Evolutionary conservation across 2,797 vertebrate species (phyloP), one percentile per base, ranked within the genome.

Genomic region (Zonotrichia albicollis): DNA sequence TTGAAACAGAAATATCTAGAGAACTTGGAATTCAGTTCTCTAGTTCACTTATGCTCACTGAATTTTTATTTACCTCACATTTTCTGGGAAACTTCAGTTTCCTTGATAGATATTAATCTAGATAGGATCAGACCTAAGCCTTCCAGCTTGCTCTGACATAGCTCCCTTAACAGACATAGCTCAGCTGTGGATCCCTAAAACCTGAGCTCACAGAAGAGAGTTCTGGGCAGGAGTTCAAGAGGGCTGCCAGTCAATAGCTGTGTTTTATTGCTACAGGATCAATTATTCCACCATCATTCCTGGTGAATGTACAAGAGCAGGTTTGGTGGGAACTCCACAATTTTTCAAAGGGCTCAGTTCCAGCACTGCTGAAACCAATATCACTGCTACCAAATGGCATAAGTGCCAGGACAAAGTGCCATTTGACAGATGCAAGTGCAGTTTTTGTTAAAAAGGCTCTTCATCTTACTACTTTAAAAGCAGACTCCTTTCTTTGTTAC

Each of bases 391-490:
- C 74, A 66, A 94, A 62, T 11, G n/a, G 73, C 65, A 61, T 32
- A 57, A 62, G 73, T 36, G 61, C 46, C 81, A 36, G 90, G 42
- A 85, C 5, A 36, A 91, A 94, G 87, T 51, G 72, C 30, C 40
- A 30, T 66, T 61, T 90, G 75, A 89, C 81, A 96, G 80, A 87
- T 32, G 3, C 38, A 76, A 93, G 51, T 34, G 60, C 60, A 65
- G 71, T 18, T 84, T 71, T 71, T 76, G 51, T 40, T 94, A 54
- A 85, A 95, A 87, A 84, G 50, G 42, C n/a, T 91, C 67, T 95
- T 87, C 82, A 84, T 94, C 94, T 93, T 73, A 32, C 78, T 76
- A 46, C 81, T 92, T 92, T 66, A 94, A 96, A 86, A 86, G 51
- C 43, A 30, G 26, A n/a, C 65, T 89, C 86, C 74, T 84, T 85